These are phyloP conservation scores for Australoheros facetus DNA, from an alignment of 2,797 vertebrate genomes.

Conservation along the genomic window DNA sequence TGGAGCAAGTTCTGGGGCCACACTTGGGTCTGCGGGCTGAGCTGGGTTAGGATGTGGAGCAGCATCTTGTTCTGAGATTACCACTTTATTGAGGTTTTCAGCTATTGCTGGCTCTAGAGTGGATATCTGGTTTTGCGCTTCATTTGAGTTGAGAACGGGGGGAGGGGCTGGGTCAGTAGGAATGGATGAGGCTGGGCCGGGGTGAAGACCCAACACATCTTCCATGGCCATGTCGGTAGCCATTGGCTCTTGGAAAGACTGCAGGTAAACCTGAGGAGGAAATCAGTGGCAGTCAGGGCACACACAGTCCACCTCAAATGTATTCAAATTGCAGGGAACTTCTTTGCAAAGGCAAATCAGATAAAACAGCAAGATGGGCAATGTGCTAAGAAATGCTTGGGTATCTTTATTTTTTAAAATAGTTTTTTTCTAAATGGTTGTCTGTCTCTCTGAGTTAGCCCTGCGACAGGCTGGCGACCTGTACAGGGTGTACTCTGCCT, in stretches of 20 bases:
- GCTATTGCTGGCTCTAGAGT: constrained; percentile 30
- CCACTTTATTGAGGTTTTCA: constrained; percentile 20
- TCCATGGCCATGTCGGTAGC: constrained; percentile 63
- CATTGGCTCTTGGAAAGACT: constrained; percentile 57
- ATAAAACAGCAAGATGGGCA: background rate
- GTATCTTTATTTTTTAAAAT: background rate
- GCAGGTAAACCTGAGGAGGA: constrained; percentile 67
- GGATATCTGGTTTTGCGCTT: constrained; percentile 38
- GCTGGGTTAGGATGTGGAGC: constrained; percentile 14
- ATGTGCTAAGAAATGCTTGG: background rate
- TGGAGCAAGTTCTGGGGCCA: background rate
- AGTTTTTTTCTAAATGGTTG: background rate
- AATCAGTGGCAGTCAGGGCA: constrained; percentile 6
- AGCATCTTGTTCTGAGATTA: constrained; percentile 14
- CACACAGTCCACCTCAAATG: background rate
- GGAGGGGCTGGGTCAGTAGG: constrained; percentile 8
- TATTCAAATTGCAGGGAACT: background rate
- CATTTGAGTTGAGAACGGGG: constrained; percentile 21
- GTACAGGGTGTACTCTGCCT: too few species aligned
- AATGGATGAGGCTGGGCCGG: constrained; percentile 20
- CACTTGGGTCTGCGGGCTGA: constrained; percentile 17
- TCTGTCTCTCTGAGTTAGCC: too few species aligned
- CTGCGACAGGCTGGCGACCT: too few species aligned
- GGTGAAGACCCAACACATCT: constrained; percentile 42
- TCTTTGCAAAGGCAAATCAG: background rate